Base-by-base conservation (phyloP, 2,797 vertebrate genomes). In the Falco berigora region DNA sequence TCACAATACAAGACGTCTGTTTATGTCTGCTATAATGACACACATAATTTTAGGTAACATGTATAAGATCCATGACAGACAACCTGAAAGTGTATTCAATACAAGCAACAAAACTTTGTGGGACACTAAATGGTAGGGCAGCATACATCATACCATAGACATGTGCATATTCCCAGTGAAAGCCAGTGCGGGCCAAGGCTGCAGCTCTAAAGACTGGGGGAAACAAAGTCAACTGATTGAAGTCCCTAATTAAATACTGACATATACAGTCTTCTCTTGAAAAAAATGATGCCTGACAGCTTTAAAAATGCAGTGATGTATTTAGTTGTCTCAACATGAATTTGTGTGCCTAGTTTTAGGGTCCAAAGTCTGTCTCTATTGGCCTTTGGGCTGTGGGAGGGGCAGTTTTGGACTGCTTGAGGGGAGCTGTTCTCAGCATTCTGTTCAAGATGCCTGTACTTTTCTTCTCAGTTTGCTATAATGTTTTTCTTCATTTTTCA, bases 401-500 rank as follows among this genome's bases (percentile, higher is more conserved):
- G 55, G 3, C 4, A 69, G 55, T 16, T 79, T 44, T 79, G 46
- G 18, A 66, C 28, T 62, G 7, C 28, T 79, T 27, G 8, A 79
- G 25, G 17, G 56, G 77, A 63, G 47, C 18, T 10, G 2, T 80
- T 87, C 32, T 87, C 64, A 21, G 61, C 34, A 50, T 64, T 88
- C 73, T 83, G 68, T 69, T 93, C 38, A 49, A 90, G 38, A 67
- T 1, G 21, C 62, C 49, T 84, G 28, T 81, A 13, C 87, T 92
- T 96, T 92, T 84, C 74, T 94, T 87, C 72, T 91, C 73, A 79
- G 59, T 85, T 95, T 87, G 49, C 52, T 85, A 2, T 83, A 92
- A 85, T 79, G 66, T 92, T 90, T 96, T 93, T 82, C 72, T 74
- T 92, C 47, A 22, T 81, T 90, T 92, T 88, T 88, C 66, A 63